Base-by-base conservation (phyloP, 2,113 vertebrate genomes). In the Alouatta palliata region DNA sequence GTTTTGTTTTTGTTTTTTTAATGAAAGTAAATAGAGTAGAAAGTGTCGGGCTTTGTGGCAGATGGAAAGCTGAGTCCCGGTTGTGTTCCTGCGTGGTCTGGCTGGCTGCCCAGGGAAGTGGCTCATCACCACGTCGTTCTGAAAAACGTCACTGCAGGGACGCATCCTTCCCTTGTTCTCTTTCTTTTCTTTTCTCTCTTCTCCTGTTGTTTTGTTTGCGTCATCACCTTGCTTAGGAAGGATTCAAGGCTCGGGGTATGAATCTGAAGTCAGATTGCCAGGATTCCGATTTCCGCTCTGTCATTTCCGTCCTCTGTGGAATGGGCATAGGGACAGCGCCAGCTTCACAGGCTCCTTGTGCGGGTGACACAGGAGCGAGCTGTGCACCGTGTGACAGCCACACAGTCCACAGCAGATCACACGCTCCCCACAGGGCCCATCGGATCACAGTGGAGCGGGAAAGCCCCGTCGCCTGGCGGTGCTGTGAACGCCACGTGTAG, bases 51-150 rank as follows among this genome's bases (percentile, higher is more conserved):
- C 37, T 3, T 0, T 43, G 3, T 2, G 5, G n/a, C 37, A 10
- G 8, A 61, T 13, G 43, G 40, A 52, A 27, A 61, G 8, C 2
- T 4, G 35, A 43, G 21, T 91, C 49, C 45, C 9, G 1, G 20
- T 37, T 4, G 16, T 11, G 13, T 1, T 32, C 45, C 1, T 3
- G 0, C 37, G 1, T 12, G 20, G 70, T 32, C 23, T 4, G 23
- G n/a, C 2, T 1, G 6, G 47, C 17, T 9, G 19, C 35, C 25
- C n/a, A 0, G 32, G 14, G 25, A 13, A 9, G 32, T 30, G 49
- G 40, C 35, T 30, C 66, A 4, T 1, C 8, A 35, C 3, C 8
- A 11, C 0, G 3, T 25, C 16, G n/a, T 10, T 8, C 52, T 4
- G 35, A 8, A 12, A 27, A 19, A 27, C 75, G 2, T 10, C 3